phyloP scores from a whole-genome alignment of 1,140 invertebrate genomes.

The Pygmarrhopalites habei region DNA sequence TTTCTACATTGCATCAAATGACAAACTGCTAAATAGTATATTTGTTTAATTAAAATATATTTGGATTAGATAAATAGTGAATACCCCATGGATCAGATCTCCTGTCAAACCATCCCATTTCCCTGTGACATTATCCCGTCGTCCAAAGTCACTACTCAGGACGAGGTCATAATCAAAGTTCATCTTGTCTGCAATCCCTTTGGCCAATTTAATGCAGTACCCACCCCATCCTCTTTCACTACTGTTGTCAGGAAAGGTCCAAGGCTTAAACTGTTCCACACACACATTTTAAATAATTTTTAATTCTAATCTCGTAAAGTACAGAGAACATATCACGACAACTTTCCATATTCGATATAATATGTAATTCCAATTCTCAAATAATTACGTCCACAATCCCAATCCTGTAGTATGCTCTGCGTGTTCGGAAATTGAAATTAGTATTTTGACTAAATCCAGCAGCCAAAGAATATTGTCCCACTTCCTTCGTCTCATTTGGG shows the following conservation, averaged over 20 bases:
- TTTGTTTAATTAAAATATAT: no score
- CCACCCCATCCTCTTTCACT: conserved; percentile 55
- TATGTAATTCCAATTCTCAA: conserved; percentile 1
- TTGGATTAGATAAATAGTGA: no score
- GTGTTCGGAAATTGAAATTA: conserved; percentile 23
- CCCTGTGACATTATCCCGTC: conserved; percentile 55
- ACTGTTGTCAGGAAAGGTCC: conserved; percentile 44
- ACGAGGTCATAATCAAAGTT: conserved; percentile 83
- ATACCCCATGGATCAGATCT: conserved; percentile 73
- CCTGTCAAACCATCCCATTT: conserved; percentile 87
- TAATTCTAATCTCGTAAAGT: background rate
- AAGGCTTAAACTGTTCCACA: conserved; percentile 27
- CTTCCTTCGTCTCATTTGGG: conserved; percentile 20
- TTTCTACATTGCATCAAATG: conserved; percentile 62
- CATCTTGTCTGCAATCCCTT: conserved; percentile 64
- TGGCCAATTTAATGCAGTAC: conserved; percentile 85
- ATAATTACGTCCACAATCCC: conserved; percentile 40
- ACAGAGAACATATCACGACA: no score
- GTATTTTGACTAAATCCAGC: conserved; percentile 18
- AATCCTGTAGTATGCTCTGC: conserved; percentile 38
- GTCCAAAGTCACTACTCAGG: conserved; percentile 64
- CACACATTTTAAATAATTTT: background rate
- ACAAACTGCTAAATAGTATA: conserved; percentile 16
- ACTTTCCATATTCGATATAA: background rate
- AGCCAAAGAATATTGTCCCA: conserved; percentile 25